These are phyloP conservation scores for Myioborus melanocephalus DNA, from an alignment of 2,797 vertebrate species.

Conservation along the genomic window DNA sequence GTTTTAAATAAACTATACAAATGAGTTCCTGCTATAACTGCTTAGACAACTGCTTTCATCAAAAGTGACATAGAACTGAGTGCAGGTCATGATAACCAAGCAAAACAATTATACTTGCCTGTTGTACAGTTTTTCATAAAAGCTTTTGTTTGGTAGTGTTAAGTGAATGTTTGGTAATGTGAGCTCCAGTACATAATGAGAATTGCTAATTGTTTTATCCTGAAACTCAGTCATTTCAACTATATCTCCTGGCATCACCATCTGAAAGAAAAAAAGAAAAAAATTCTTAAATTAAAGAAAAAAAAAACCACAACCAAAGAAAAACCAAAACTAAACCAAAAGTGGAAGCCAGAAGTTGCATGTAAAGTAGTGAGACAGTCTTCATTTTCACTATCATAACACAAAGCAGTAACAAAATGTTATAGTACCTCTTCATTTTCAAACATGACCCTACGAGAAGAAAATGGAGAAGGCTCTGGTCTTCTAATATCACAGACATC, in stretches of 20 bases:
- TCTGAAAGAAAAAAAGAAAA: slow-evolving; percentile 74
- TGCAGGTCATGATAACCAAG: neutral
- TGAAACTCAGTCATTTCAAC: slow-evolving; percentile 96
- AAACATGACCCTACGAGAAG: slow-evolving; percentile 97
- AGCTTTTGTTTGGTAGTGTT: slow-evolving; percentile 87
- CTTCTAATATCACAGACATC: slow-evolving; percentile 96
- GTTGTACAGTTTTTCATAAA: slow-evolving; percentile 98
- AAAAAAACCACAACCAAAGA: neutral
- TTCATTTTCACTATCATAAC: neutral
- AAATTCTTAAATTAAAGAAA: neutral
- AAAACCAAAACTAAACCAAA: neutral
- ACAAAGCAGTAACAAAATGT: neutral
- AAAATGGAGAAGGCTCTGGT: slow-evolving; percentile 95
- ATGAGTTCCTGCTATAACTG: neutral
- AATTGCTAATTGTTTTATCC: slow-evolving; percentile 95
- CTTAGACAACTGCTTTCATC: neutral
- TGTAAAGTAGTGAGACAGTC: neutral
- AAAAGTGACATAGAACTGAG: neutral
- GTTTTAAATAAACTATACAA: neutral
- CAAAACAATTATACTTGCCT: slow-evolving; percentile 76
- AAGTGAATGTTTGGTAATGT: slow-evolving; percentile 88
- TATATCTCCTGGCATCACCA: slow-evolving; percentile 96
- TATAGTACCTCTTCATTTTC: slow-evolving; percentile 93
- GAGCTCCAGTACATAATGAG: slow-evolving; percentile 91
- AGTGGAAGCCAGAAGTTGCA: neutral